Evolutionary conservation across 2,113 vertebrate genomes (phyloP).

Genomic region (rat (Rattus norvegicus)): GRCr8 NC_086020.1:227640501-227641000

Average conservation of each 20-base stretch:
- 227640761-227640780: neutral
- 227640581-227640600: neutral
- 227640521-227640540: neutral
- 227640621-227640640: neutral
- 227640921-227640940: neutral
- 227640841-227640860: neutral
- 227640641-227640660: neutral
- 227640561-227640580: neutral
- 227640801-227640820: neutral
- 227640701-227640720: neutral
- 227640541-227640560: neutral
- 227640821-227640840: neutral
- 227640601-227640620: neutral
- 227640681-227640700: neutral
- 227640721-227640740: neutral
- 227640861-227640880: neutral
- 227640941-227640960: neutral
- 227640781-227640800: neutral
- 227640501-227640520: neutral
- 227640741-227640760: neutral
- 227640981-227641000: neutral
- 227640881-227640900: conserved; percentile 15
- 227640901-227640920: neutral
- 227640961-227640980: neutral
- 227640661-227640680: no score